A percentile compares a stretch with the other conserved stretches of the same genome.
These are phyloP conservation scores for Nesometra sesokonis DNA, from an alignment of 35 echinoderm and acorn worm genomes.

Conservation along the genomic window DNA sequence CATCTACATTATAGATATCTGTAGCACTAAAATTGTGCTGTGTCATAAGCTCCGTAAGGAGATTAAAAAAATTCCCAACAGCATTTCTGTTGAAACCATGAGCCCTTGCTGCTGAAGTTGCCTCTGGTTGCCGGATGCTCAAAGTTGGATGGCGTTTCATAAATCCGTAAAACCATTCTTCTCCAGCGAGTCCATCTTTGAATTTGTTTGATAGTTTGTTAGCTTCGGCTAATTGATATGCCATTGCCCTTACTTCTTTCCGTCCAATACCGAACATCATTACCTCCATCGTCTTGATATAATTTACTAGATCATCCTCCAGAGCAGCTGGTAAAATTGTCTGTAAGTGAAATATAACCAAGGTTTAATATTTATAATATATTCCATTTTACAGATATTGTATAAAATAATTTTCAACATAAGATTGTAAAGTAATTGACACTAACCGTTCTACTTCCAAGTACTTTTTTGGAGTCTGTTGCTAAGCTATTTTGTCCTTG, in stretches of 20 bases:
- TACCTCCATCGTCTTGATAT: constrained; percentile 9
- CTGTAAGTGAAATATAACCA: too few relatives aligned
- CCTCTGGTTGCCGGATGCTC: too few relatives aligned
- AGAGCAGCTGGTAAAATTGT: neutral
- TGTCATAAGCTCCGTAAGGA: neutral
- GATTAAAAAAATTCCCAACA: constrained; percentile 1
- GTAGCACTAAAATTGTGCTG: constrained; percentile 4
- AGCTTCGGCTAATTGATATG: constrained; percentile 7
- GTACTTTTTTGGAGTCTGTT: neutral
- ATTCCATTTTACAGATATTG: too few relatives aligned
- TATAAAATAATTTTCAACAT: too few relatives aligned
- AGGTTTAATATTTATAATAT: too few relatives aligned
- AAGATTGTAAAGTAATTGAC: too few relatives aligned
- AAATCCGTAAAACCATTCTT: constrained; percentile 7
- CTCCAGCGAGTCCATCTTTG: neutral
- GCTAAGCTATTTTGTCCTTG: neutral
- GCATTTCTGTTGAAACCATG: neutral
- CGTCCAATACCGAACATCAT: constrained; percentile 6
- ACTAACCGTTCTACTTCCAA: neutral
- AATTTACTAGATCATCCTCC: neutral
- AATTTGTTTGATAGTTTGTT: neutral
- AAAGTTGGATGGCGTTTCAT: neutral
- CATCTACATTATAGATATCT: constrained; percentile 7
- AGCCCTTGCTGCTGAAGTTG: constrained; percentile 4
- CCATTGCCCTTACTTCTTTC: neutral